Evolutionary conservation across 2,888 invertebrate species (phyloP).

Genomic region (Vesta saturnalis): DNA sequence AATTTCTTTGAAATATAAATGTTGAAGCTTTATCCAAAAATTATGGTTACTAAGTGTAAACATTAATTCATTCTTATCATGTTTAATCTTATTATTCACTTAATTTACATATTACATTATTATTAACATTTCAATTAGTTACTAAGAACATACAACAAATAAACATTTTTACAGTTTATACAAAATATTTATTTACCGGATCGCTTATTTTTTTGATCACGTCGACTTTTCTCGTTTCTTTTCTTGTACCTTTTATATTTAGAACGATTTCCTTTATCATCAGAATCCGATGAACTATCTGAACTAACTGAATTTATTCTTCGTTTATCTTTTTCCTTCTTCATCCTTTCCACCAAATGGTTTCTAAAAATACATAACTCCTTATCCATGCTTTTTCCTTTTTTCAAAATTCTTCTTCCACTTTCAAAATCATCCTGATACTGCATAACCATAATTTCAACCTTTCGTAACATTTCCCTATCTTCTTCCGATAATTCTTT

Average conservation of each 20-base stretch:
- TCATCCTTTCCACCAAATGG: constrained; percentile 73
- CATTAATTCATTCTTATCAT: too few relatives aligned
- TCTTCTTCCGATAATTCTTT: constrained; percentile 20
- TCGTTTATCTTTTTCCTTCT: constrained; percentile 52
- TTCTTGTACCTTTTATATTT: constrained; percentile 32
- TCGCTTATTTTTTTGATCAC: constrained; percentile 9
- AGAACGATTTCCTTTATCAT: constrained; percentile 29
- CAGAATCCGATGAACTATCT: constrained; percentile 37
- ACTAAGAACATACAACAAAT: too few relatives aligned
- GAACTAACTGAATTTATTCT: constrained; percentile 35
- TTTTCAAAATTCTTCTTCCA: constrained; percentile 73
- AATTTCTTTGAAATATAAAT: too few relatives aligned
- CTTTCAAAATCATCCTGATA: constrained; percentile 93
- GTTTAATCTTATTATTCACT: too few relatives aligned
- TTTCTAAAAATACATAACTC: constrained; percentile 87
- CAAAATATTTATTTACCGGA: background rate
- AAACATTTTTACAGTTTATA: too few relatives aligned
- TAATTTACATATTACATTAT: too few relatives aligned
- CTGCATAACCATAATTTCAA: constrained; percentile 90
- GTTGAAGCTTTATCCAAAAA: too few relatives aligned
- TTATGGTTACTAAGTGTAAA: too few relatives aligned
- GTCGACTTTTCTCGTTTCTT: constrained; percentile 17
- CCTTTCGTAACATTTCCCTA: constrained; percentile 71
- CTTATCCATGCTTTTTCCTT: constrained; percentile 74
- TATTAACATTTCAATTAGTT: too few relatives aligned